Evolutionary conservation across 2,888 invertebrate species (phyloP).

Genomic region (Troides helena): DNA sequence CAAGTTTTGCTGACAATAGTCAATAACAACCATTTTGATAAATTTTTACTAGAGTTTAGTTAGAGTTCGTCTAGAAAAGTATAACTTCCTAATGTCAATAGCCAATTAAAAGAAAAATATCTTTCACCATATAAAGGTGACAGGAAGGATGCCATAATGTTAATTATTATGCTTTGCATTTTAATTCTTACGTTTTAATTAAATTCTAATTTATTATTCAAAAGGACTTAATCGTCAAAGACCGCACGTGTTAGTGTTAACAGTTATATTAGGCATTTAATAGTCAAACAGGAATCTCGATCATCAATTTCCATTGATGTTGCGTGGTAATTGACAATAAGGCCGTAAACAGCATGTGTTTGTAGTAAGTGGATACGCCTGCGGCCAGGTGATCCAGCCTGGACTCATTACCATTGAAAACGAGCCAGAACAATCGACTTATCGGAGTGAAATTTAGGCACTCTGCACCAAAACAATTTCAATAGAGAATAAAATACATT

Average conservation of each 20-base stretch:
- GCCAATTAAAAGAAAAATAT: too few relatives aligned
- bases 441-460: conserved; percentile 13
- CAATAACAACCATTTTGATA: too few relatives aligned
- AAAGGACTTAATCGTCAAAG: conserved; percentile 19
- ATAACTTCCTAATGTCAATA: too few relatives aligned
- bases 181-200: not conserved
- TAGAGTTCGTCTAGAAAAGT: too few relatives aligned
- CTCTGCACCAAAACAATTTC: not conserved
- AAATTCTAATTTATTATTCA: conserved; percentile 1
- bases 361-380: conserved; percentile 36
- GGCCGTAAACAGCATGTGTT: conserved; percentile 38
- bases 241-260: conserved; percentile 12
- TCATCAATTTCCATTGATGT: conserved; percentile 31
- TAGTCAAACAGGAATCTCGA: conserved; percentile 29
- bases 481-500: not conserved
- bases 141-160: too few relatives aligned
- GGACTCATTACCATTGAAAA: conserved; percentile 27
- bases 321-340: conserved; percentile 38
- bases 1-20: too few relatives aligned
- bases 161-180: not conserved
- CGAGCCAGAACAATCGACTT: conserved; percentile 23
- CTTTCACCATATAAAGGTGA: too few relatives aligned
- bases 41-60: too few relatives aligned
- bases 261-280: conserved; percentile 26
- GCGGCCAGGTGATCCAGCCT: conserved; percentile 30